Conservation (phyloP, 2,888 invertebrate genomes). For the Aricia artaxerxes region DNA sequence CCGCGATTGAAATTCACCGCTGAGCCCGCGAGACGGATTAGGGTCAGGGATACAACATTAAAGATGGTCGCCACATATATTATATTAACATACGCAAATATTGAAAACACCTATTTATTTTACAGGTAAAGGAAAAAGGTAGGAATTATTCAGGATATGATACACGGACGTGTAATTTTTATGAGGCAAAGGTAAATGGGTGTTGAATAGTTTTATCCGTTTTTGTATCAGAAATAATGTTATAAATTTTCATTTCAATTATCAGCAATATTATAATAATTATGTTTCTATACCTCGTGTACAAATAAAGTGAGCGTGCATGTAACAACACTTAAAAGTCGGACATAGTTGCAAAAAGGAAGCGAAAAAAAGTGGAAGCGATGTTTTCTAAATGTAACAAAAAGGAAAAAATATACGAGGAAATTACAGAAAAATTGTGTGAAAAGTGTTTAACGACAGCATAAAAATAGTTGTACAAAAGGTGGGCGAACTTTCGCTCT, state of each 20-base stretch:
- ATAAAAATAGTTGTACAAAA: slow-evolving; percentile 30
- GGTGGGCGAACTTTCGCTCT: slow-evolving; percentile 27
- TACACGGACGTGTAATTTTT: background rate
- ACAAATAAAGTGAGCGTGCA: background rate
- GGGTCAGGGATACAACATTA: slow-evolving; percentile 43
- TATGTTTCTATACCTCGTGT: background rate
- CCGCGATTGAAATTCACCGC: slow-evolving; percentile 46
- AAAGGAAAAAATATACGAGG: slow-evolving; percentile 9
- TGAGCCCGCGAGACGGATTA: slow-evolving; percentile 41
- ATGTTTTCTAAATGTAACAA: slow-evolving; percentile 11
- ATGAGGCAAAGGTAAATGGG: background rate
- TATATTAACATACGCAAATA: slow-evolving; percentile 17
- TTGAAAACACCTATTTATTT: slow-evolving; percentile 18
- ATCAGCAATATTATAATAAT: no score
- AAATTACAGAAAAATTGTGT: slow-evolving; percentile 28
- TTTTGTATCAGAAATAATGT: no score
- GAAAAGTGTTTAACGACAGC: slow-evolving; percentile 31
- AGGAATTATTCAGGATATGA: background rate
- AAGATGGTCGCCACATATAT: slow-evolving; percentile 31
- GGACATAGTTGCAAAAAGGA: background rate
- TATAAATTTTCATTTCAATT: no score
- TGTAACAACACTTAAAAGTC: background rate
- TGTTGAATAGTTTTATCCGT: background rate
- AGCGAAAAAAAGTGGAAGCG: background rate
- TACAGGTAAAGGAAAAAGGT: background rate